phyloP scores from a whole-genome alignment of 1,140 invertebrate genomes.

The Meloidogyne floridensis region DNA sequence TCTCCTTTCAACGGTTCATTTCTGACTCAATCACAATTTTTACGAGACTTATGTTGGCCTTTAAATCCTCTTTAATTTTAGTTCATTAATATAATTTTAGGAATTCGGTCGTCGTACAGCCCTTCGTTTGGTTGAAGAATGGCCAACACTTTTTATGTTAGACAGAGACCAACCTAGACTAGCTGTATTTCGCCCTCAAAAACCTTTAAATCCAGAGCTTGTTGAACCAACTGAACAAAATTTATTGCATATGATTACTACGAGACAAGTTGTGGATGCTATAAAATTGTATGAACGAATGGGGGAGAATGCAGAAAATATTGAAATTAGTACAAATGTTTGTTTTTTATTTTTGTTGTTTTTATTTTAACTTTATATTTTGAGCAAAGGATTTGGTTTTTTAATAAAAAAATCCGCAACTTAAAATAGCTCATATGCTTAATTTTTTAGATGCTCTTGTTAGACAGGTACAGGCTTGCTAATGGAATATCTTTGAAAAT shows the following conservation, averaged over 20 bases:
- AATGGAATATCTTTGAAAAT: no score
- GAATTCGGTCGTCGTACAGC: slow-evolving; percentile 60
- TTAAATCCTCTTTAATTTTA: no score
- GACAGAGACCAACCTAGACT: slow-evolving; percentile 61
- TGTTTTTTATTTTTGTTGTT: background rate
- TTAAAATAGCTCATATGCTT: no score
- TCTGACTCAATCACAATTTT: no score
- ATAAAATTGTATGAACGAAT: slow-evolving; percentile 46
- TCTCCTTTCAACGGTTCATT: no score
- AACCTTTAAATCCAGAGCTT: slow-evolving; percentile 45
- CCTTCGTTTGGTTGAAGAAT: slow-evolving; percentile 60
- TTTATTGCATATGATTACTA: slow-evolving; percentile 37
- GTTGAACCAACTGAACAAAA: slow-evolving; percentile 48
- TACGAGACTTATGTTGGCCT: no score
- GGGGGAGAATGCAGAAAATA: slow-evolving; percentile 24
- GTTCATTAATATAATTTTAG: slow-evolving; percentile 37
- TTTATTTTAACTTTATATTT: no score
- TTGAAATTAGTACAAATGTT: slow-evolving; percentile 25
- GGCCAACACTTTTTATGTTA: slow-evolving; percentile 65
- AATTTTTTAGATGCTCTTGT: no score
- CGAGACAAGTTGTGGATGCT: slow-evolving; percentile 40
- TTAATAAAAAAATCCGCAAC: background rate
- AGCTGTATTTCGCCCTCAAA: slow-evolving; percentile 52
- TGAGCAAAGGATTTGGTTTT: no score
- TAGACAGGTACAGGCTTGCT: no score